Evolutionary conservation across 2,797 vertebrate genomes (phyloP).

Genomic region (Pyrocephalus nanus): DNA sequence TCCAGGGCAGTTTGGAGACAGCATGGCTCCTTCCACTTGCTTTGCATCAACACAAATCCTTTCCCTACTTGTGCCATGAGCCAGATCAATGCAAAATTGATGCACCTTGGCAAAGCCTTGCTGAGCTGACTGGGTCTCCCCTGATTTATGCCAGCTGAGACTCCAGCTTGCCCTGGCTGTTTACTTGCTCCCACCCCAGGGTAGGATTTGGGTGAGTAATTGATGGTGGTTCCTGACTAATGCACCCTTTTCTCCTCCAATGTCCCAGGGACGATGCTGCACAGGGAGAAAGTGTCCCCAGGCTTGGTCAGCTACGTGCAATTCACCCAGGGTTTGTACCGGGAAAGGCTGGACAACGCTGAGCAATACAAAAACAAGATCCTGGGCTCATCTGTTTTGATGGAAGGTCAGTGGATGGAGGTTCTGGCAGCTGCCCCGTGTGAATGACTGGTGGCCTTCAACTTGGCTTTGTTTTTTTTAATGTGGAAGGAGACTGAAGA

Average conservation of each 20-base stretch:
- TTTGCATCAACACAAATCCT: not conserved
- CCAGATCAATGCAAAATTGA: not conserved
- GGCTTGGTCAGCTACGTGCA: constrained; percentile 17
- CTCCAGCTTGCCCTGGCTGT: not conserved
- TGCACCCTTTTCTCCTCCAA: not conserved
- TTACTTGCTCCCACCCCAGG: not conserved
- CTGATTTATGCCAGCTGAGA: not conserved
- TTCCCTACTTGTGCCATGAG: not conserved
- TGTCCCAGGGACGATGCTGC: not conserved
- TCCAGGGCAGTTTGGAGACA: not conserved
- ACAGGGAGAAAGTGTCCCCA: accelerated
- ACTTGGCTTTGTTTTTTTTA: not conserved
- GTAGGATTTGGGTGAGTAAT: not conserved
- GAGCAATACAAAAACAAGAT: not conserved
- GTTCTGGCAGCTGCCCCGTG: not conserved
- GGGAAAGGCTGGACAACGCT: not conserved
- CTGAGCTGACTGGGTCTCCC: not conserved
- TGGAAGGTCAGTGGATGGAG: constrained; percentile 34
- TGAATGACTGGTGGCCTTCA: not conserved
- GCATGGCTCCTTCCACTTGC: not conserved
- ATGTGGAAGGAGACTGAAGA: not conserved
- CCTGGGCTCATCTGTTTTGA: not conserved
- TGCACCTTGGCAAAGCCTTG: not conserved
- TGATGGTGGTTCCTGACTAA: not conserved
- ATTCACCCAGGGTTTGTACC: not conserved